Conservation (phyloP, 2,113 vertebrate genomes). For the Prietella phreatophila region DNA sequence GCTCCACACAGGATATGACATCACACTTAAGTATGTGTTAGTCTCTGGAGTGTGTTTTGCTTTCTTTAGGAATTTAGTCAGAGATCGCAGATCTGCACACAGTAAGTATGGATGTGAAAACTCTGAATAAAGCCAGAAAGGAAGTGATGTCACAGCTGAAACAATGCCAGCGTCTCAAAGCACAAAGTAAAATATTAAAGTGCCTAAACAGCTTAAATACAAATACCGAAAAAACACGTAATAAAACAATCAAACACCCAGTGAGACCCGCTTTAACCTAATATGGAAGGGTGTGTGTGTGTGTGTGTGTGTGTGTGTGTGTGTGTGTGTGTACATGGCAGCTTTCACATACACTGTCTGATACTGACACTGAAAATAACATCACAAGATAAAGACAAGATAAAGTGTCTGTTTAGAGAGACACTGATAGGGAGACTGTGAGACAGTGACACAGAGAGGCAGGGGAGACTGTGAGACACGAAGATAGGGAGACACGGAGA, state of each 20-base stretch:
- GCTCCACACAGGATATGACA: background rate
- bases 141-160: background rate
- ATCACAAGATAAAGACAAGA: background rate
- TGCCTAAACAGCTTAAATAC: background rate
- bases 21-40: background rate
- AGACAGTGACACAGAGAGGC: background rate
- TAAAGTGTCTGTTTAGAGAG: background rate
- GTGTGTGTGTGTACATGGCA: background rate
- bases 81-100: background rate
- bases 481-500: background rate
- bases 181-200: background rate
- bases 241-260: background rate
- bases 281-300: background rate
- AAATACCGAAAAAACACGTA: background rate
- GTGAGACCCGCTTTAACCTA: background rate
- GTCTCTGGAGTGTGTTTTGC: background rate
- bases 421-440: too few species aligned
- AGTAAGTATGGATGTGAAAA: background rate
- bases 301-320: conserved; percentile 9
- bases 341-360: background rate
- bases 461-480: background rate
- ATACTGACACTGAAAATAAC: conserved; percentile 15
- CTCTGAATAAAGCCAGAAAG: background rate
- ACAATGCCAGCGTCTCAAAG: background rate
- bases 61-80: background rate